Conservation (phyloP, 2,797 vertebrate species). For the Acridotheres tristis region DNA sequence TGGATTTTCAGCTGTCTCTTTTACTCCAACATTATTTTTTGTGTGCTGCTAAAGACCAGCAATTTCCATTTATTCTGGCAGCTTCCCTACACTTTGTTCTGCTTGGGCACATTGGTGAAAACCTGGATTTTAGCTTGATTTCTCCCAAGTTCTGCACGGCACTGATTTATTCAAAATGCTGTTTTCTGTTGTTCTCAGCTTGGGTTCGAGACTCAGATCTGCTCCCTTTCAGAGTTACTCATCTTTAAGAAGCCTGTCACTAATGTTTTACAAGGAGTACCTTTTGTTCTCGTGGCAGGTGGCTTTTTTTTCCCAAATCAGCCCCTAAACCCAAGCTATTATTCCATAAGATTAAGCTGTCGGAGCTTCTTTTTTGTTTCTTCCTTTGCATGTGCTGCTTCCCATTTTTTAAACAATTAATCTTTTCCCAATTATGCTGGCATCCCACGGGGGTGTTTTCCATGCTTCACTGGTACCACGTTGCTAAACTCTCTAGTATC, state of each 20-base stretch:
- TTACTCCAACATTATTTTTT: not conserved
- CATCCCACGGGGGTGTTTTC: constrained; percentile 45
- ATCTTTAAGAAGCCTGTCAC: not conserved
- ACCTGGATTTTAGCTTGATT: not conserved
- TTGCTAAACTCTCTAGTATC: constrained; percentile 21
- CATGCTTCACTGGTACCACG: constrained; percentile 20
- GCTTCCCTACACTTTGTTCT: not conserved
- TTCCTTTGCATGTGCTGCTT: constrained; percentile 20
- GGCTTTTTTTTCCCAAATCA: not conserved
- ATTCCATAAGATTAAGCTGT: not conserved
- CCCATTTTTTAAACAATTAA: constrained; percentile 48
- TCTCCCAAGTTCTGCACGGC: not conserved
- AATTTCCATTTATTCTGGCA: not conserved
- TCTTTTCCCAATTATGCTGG: constrained; percentile 49
- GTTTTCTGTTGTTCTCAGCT: not conserved
- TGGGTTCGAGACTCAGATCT: not conserved
- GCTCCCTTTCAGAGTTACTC: not conserved
- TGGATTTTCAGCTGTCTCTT: not conserved
- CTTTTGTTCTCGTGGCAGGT: not conserved
- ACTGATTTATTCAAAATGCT: not conserved
- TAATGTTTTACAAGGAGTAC: not conserved
- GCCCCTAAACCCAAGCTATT: not conserved
- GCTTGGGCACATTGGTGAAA: not conserved
- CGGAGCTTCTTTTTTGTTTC: not conserved
- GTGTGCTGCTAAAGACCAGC: not conserved